These are phyloP conservation scores for Anarsia innoxiella DNA, from an alignment of 2,888 invertebrate species.

Conservation along the genomic window DNA sequence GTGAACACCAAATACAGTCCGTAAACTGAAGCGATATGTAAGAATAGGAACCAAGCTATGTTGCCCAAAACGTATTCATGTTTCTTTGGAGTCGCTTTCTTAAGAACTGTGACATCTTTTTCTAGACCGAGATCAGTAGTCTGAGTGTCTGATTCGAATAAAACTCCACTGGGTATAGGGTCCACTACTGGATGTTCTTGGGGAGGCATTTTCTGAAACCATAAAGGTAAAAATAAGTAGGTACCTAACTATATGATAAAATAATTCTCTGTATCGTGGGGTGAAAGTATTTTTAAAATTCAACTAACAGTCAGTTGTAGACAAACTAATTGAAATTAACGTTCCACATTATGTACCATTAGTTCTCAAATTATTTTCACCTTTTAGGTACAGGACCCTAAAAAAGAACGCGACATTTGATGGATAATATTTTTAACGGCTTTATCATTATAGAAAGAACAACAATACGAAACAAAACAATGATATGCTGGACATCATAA, in stretches of 20 bases:
- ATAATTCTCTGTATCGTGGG: too few relatives aligned
- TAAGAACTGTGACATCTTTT: slow-evolving; percentile 72
- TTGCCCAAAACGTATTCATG: slow-evolving; percentile 82
- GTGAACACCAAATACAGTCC: slow-evolving; percentile 79
- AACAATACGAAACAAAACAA: too few relatives aligned
- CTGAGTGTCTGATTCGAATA: slow-evolving; percentile 80
- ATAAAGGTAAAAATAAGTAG: neutral
- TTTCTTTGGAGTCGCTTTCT: slow-evolving; percentile 67
- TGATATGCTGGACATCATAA: too few relatives aligned
- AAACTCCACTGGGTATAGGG: slow-evolving; percentile 71
- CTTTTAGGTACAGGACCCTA: too few relatives aligned
- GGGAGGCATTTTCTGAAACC: slow-evolving; percentile 69
- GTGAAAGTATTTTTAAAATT: too few relatives aligned
- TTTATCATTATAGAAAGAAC: too few relatives aligned
- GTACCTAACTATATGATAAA: neutral
- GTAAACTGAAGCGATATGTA: slow-evolving; percentile 79
- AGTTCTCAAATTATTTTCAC: too few relatives aligned
- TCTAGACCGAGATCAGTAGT: slow-evolving; percentile 76
- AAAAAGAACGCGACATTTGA: too few relatives aligned
- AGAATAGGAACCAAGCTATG: slow-evolving; percentile 78
- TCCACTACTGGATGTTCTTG: slow-evolving; percentile 74
- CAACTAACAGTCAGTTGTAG: too few relatives aligned
- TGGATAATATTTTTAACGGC: too few relatives aligned
- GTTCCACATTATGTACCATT: too few relatives aligned
- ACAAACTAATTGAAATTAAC: too few relatives aligned